Percentiles rank a stretch among this genome's conserved stretches.
phyloP scores from a whole-genome alignment of 2,113 vertebrate genomes.

The Drymodes brunneopygia region DNA sequence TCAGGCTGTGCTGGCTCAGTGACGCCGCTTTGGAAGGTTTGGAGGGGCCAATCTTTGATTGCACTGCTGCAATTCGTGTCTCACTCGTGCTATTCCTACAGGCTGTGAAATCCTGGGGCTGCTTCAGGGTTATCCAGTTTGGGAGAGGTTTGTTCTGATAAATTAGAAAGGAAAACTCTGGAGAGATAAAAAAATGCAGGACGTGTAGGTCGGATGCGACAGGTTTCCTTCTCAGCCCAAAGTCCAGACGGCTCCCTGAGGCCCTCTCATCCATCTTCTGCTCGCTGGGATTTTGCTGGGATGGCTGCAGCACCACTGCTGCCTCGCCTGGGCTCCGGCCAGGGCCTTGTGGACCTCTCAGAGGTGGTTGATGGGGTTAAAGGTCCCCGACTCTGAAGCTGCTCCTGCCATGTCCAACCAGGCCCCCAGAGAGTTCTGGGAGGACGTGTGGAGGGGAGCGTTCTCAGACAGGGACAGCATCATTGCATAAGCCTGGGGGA shows the following conservation, averaged over 20 bases:
- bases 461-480: slow-evolving; percentile 99
- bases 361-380: slow-evolving; percentile 97
- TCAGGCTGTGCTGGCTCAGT: not conserved
- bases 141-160: slow-evolving; percentile 33
- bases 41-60: not conserved
- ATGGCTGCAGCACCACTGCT: not conserved
- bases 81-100: not conserved
- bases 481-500: slow-evolving; percentile 96
- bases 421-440: slow-evolving; percentile 95
- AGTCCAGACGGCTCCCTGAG: slow-evolving; percentile 33
- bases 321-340: slow-evolving; percentile 46
- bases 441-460: slow-evolving; percentile 87
- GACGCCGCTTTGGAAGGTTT: not conserved
- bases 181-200: not conserved
- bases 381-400: slow-evolving; percentile 87
- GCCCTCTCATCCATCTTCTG: slow-evolving; percentile 46
- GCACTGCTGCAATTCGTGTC: not conserved
- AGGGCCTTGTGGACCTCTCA: slow-evolving; percentile 69
- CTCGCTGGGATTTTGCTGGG: slow-evolving; percentile 52
- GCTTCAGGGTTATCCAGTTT: not conserved
- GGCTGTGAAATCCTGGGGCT: not conserved
- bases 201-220: not conserved
- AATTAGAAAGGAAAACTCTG: not conserved
- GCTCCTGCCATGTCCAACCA: slow-evolving; percentile 96
- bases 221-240: slow-evolving; percentile 29